Evolutionary conservation across 2,113 vertebrate species (phyloP).

Genomic region (Tragelaphus scriptus): DNA sequence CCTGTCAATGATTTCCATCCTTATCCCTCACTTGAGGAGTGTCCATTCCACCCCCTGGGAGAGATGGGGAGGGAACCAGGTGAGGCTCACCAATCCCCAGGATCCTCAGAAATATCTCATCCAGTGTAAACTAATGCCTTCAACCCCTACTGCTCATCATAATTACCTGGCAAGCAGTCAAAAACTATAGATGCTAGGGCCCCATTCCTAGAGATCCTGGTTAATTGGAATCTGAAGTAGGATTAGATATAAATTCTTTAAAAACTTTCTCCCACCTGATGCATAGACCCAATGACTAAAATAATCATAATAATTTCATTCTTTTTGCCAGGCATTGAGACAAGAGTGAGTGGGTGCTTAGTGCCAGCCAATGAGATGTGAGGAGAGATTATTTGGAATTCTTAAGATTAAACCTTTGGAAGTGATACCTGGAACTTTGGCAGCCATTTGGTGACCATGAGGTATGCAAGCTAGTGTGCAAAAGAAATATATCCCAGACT

Average conservation of each 20-base stretch:
- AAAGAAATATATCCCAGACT: neutral
- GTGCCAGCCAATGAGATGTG: neutral
- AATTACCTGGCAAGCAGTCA: neutral
- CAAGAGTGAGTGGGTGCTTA: neutral
- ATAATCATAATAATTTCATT: neutral
- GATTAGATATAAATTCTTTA: neutral
- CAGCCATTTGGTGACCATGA: neutral
- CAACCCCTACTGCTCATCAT: neutral
- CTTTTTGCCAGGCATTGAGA: neutral
- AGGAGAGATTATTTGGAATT: neutral
- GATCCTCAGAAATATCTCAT: neutral
- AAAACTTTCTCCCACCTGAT: neutral
- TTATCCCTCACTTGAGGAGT: neutral
- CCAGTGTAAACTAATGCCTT: neutral
- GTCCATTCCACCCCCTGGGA: neutral
- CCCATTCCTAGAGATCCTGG: neutral
- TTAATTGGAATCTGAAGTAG: neutral
- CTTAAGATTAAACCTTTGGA: neutral
- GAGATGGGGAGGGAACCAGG: neutral
- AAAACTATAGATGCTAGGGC: neutral
- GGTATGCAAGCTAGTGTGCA: neutral
- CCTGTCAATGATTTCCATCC: neutral
- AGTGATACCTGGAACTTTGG: neutral
- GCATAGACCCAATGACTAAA: neutral
- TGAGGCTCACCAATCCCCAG: neutral